Conservation (phyloP, 2,113 vertebrate genomes). For the Archocentrus centrarchus region DNA sequence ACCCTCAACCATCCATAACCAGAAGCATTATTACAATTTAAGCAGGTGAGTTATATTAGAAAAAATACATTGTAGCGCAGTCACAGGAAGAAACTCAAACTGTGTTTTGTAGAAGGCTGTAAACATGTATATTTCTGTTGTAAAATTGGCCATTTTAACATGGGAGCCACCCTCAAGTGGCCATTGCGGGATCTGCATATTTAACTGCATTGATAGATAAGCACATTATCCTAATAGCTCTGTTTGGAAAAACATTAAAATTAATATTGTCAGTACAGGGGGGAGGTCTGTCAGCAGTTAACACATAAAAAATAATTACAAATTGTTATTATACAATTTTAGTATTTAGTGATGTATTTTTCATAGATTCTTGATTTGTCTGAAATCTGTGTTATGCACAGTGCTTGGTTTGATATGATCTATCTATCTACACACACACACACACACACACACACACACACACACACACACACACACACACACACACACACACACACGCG, state of each 20-base stretch:
- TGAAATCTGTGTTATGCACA: not conserved
- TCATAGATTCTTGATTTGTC: not conserved
- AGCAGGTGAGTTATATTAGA: not conserved
- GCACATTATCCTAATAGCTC: not conserved
- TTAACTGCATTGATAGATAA: too few relatives aligned
- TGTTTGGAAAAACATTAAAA: not conserved
- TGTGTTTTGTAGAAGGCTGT: not conserved
- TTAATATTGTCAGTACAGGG: not conserved
- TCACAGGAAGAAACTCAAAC: not conserved
- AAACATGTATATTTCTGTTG: not conserved
- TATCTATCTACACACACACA: not conserved
- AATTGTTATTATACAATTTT: not conserved
- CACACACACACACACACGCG: too few relatives aligned
- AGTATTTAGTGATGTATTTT: not conserved
- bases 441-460: not conserved
- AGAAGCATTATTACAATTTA: not conserved
- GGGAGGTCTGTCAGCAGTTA: not conserved
- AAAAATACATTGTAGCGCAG: not conserved
- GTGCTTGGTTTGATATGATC: not conserved
- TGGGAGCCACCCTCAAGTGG: too few relatives aligned
- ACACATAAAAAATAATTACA: too few relatives aligned
- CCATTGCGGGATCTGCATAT: too few relatives aligned
- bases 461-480: not conserved
- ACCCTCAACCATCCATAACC: not conserved
- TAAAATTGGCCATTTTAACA: not conserved